Evolutionary conservation across 2,797 vertebrate species (phyloP), one percentile per base, ranked within the genome.

Genomic region (Centroberyx gerrardi): DNA sequence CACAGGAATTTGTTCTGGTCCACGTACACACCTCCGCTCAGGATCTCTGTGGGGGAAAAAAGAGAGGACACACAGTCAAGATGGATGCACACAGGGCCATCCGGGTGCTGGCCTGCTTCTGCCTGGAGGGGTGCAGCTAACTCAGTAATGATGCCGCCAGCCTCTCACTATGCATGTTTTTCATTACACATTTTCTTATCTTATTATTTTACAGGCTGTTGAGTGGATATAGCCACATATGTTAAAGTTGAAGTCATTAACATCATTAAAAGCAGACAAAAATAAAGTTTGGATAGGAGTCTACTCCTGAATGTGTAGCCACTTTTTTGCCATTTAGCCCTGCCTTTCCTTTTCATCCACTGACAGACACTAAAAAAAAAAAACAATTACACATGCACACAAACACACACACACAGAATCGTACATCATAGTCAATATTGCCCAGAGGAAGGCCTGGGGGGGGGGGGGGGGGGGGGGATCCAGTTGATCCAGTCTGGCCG

Each of bases 1-100:
- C 98, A 99, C 27, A 99, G 94, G 68, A 99, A 99, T 90, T 97
- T 98, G 95, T 99, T 99, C 93, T 97, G 96, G 89, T 98, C 97
- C 61, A 99, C 96, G 2, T 99, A 99, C 15, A 99, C 97, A 0
- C 98, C 97, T 68, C 98, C 98, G 68, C 96, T 97, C 80, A 99
- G 94, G 90, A 99, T 98, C 94, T 99, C 98, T 99, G 94, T 74
- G 73, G 33, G 49, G 62, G 66, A 52, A n/a, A 46, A 40, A 33
- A 75, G 13, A 64, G 31, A 78, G 6, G 70, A 14, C 8, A 22
- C 1, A 46, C 6, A 29, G 14, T 88, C 40, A 76, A 10, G 13
- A 29, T 28, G 62, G 17, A 68, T 2, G 55, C 22, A 68, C 64
- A 54, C 10, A 6, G 17, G 27, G 5, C 67, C 56, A 33, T 22